These are phyloP conservation scores for Plectropomus leopardus DNA, from an alignment of 2,113 vertebrate species.

Conservation along the genomic window DNA sequence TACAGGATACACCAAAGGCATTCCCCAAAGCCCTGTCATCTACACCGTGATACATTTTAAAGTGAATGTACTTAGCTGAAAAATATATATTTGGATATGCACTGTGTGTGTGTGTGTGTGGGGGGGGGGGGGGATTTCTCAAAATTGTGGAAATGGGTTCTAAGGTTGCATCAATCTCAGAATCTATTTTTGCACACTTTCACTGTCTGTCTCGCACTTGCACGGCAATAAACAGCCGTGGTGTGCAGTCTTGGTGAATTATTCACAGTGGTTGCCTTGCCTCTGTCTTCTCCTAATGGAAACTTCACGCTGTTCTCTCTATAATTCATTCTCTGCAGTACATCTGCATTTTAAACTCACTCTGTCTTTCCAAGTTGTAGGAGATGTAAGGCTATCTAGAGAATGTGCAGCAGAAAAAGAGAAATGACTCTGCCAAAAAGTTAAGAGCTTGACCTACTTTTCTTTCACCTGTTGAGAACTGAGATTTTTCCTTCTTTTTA, in stretches of 20 bases:
- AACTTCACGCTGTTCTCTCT: neutral
- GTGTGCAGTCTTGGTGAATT: slow-evolving; percentile 4
- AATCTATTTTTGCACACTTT: slow-evolving; percentile 28
- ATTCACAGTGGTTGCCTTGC: slow-evolving; percentile 1
- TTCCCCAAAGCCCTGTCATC: neutral
- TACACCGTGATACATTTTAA: neutral
- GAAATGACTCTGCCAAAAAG: neutral
- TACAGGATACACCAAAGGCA: neutral
- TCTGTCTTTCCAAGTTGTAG: neutral
- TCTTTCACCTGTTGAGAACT: slow-evolving; percentile 26
- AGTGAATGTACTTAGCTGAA: neutral
- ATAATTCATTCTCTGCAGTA: neutral
- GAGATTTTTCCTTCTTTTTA: neutral
- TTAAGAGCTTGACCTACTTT: slow-evolving; percentile 31
- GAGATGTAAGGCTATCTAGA: neutral
- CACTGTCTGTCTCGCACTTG: slow-evolving; percentile 15
- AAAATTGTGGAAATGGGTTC: slow-evolving; percentile 8
- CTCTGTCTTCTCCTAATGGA: neutral
- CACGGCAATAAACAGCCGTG: neutral
- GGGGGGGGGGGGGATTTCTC: neutral
- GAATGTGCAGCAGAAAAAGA: neutral
- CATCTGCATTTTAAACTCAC: neutral
- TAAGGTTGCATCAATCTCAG: neutral
- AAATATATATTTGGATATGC: neutral
- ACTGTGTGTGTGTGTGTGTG: no score